A percentile compares a stretch with the other conserved stretches of the same genome.
Evolutionary conservation across 2,888 invertebrate species (phyloP).

Genomic region (Lithophane leautieri): DNA sequence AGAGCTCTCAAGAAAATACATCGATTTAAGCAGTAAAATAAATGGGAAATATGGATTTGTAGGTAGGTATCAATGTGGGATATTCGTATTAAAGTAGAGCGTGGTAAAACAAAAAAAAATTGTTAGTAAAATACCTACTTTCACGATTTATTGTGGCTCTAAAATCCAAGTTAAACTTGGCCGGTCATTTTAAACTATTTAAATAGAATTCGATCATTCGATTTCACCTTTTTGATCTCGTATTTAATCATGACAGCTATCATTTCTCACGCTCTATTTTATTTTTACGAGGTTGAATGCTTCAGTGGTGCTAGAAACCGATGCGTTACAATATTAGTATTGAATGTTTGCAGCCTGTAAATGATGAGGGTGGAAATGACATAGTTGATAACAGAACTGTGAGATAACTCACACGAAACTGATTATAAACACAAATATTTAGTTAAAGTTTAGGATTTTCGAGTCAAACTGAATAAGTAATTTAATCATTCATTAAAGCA

Average conservation of each 20-base stretch:
- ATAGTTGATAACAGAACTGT: not conserved
- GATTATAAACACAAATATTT: not conserved
- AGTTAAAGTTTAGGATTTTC: not conserved
- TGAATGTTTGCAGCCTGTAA: constrained; percentile 34
- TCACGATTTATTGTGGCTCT: not conserved
- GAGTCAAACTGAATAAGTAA: not conserved
- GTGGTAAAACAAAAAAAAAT: constrained; percentile 4
- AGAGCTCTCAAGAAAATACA: constrained; percentile 45
- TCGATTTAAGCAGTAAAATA: constrained; percentile 49
- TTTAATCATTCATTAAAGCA: not conserved
- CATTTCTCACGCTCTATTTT: constrained; percentile 46
- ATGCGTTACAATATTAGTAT: constrained; percentile 61
- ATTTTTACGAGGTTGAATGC: constrained; percentile 54
- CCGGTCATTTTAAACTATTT: constrained; percentile 5
- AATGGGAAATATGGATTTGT: constrained; percentile 57
- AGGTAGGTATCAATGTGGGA: constrained; percentile 65
- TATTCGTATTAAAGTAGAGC: constrained; percentile 49
- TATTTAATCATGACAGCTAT: no score
- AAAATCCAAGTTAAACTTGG: not conserved
- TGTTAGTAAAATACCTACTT: not conserved
- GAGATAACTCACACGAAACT: not conserved
- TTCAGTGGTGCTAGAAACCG: constrained; percentile 83
- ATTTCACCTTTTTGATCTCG: not conserved
- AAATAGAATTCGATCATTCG: not conserved
- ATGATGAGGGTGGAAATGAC: constrained; percentile 57